Percentiles rank a stretch among this genome's conserved stretches.
phyloP scores from a whole-genome alignment of 2,888 invertebrate species.

The Chymomyza procnemis region DNA sequence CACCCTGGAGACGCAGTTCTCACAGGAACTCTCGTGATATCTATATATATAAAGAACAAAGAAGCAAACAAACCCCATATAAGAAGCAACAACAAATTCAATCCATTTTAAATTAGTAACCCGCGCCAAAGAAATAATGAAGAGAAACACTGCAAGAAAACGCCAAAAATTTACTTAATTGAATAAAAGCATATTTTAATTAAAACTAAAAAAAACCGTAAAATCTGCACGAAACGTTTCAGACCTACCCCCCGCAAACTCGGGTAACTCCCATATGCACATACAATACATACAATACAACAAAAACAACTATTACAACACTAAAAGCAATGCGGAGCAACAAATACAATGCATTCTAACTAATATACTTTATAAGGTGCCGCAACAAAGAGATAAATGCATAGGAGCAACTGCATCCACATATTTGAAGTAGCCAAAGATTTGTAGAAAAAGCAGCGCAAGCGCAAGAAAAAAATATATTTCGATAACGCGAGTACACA shows the following conservation, averaged over 20 bases:
- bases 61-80: conserved; percentile 41
- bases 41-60: conserved; percentile 77
- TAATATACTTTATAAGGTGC: conserved; percentile 28
- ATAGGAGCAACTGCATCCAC: background rate
- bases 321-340: conserved; percentile 48
- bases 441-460: conserved; percentile 22
- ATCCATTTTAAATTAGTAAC: conserved; percentile 48
- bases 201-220: conserved; percentile 18
- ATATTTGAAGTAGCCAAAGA: conserved; percentile 47
- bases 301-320: conserved; percentile 23
- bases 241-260: conserved; percentile 25
- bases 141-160: background rate
- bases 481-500: conserved; percentile 38
- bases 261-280: conserved; percentile 11
- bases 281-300: conserved; percentile 22
- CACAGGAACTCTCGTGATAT: conserved; percentile 80
- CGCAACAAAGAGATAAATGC: background rate
- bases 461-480: conserved; percentile 42
- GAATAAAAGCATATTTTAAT: conserved; percentile 34
- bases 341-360: conserved; percentile 56
- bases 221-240: conserved; percentile 63
- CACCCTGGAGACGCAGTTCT: conserved; percentile 79
- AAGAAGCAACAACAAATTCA: conserved; percentile 26
- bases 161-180: conserved; percentile 26
- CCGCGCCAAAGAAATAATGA: conserved; percentile 46